Evolutionary conservation across 2,797 vertebrate species (phyloP), one percentile per base, ranked within the genome.

Genomic region (Eremophila alpestris): DNA sequence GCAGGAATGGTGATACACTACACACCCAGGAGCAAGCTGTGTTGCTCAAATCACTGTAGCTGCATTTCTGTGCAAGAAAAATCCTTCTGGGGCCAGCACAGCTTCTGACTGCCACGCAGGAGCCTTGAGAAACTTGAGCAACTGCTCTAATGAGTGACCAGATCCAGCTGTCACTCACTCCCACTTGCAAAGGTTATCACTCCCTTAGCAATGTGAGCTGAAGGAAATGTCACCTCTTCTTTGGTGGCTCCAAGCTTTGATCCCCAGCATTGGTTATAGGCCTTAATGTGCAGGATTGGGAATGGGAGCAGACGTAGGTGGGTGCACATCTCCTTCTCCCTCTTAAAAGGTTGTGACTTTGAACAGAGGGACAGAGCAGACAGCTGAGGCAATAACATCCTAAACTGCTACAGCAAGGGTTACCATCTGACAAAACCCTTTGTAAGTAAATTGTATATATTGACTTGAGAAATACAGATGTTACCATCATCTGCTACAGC

Each of bases 101-200:
- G 49, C 17, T 87, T 63, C 70, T 0, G 1, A 13, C 38, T 87
- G 68, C 41, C 49, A 60, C 15, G 6, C 4, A 4, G 2, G 20
- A 87, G 8, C 75, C 70, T 41, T 56, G 71, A 78, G 84, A 77
- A 91, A 87, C 45, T 18, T 55, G 43, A 94, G 84, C 41, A 85
- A 40, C 58, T 87, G 68, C 51, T 73, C 55, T 48, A 56, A 60
- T 60, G 43, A 16, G 29, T 40, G 84, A 74, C 22, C 89, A 94
- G 60, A 45, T 89, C 49, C 56, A 74, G 56, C 41, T 64, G 79
- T 51, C 71, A 23, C 41, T 71, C 69, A 36, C 60, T 87, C 34
- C 41, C 54, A 36, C 22, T 14, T 54, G 58, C 46, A 78, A 83
- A 89, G 75, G 64, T 71, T 90, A 46, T 51, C 0, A 0, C 18